phyloP scores from a whole-genome alignment of 2,888 invertebrate genomes.

The Thera britannica region DNA sequence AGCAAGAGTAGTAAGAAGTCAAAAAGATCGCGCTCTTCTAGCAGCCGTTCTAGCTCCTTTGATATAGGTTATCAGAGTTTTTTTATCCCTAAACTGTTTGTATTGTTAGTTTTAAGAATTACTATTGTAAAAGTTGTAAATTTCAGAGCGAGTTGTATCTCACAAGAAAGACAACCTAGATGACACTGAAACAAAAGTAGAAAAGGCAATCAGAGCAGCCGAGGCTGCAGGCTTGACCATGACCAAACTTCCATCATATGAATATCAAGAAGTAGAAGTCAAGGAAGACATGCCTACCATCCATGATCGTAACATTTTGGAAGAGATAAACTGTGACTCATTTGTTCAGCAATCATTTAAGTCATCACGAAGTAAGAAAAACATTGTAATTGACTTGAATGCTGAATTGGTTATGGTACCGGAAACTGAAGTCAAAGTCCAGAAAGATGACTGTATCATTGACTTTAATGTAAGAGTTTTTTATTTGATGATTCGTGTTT shows the following conservation, averaged over 20 bases:
- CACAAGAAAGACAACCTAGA: conserved; percentile 61
- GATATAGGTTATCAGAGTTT: conserved; percentile 61
- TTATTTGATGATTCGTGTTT: neutral
- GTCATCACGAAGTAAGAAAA: conserved; percentile 86
- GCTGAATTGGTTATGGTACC: conserved; percentile 89
- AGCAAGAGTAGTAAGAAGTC: conserved; percentile 63
- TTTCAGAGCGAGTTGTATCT: conserved; percentile 55
- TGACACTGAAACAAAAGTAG: conserved; percentile 77
- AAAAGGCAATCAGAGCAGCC: conserved; percentile 79
- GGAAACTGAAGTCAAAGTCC: conserved; percentile 74
- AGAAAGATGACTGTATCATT: conserved; percentile 86
- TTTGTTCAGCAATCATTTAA: conserved; percentile 87
- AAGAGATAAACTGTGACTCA: conserved; percentile 88
- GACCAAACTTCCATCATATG: conserved; percentile 81
- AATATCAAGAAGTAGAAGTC: conserved; percentile 75
- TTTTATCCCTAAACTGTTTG: neutral
- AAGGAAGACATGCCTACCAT: conserved; percentile 82
- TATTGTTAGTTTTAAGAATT: neutral
- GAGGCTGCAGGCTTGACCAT: conserved; percentile 79
- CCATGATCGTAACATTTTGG: conserved; percentile 85
- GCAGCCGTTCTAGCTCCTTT: conserved; percentile 71
- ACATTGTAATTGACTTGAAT: conserved; percentile 90
- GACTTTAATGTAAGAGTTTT: conserved; percentile 86
- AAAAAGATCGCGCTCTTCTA: conserved; percentile 65
- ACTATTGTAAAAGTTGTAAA: neutral